phyloP scores from a whole-genome alignment of 2,888 invertebrate genomes.

The Selenia dentaria region DNA sequence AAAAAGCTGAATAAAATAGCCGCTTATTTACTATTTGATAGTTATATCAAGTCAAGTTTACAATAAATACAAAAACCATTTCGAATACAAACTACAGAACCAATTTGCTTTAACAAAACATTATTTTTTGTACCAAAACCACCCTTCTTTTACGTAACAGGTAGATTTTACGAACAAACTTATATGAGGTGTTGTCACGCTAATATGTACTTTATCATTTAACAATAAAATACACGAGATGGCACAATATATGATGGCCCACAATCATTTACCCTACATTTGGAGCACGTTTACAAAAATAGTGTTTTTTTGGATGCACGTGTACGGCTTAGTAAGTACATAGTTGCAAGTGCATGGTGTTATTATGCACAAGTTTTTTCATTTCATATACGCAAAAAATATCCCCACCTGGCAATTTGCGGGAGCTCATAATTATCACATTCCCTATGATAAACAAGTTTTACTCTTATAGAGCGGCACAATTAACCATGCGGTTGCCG shows the following conservation, averaged over 20 bases:
- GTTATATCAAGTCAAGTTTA: not conserved
- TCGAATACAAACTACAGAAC: slow-evolving; percentile 29
- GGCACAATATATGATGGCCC: not conserved
- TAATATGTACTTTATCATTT: slow-evolving; percentile 14
- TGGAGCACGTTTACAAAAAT: slow-evolving; percentile 37
- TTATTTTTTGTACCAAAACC: slow-evolving; percentile 34
- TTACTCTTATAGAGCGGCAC: too few species aligned
- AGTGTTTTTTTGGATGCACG: slow-evolving; percentile 24
- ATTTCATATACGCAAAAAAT: slow-evolving; percentile 9
- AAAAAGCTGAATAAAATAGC: too few species aligned
- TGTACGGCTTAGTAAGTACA: slow-evolving; percentile 17
- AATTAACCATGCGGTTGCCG: too few species aligned
- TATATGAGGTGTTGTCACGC: not conserved
- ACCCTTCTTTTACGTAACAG: slow-evolving; percentile 58
- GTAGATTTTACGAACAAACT: slow-evolving; percentile 38
- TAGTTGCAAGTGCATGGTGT: slow-evolving; percentile 19
- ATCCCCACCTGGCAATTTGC: too few species aligned
- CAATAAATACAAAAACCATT: not conserved
- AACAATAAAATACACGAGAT: not conserved
- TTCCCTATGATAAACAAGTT: too few species aligned
- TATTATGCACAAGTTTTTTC: slow-evolving; percentile 7
- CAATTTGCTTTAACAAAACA: slow-evolving; percentile 44
- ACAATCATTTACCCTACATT: slow-evolving; percentile 40
- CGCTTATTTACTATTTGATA: too few species aligned
- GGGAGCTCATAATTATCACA: too few species aligned